Evolutionary conservation across 2,797 vertebrate genomes (phyloP).

Genomic region (Falco berigora): DNA sequence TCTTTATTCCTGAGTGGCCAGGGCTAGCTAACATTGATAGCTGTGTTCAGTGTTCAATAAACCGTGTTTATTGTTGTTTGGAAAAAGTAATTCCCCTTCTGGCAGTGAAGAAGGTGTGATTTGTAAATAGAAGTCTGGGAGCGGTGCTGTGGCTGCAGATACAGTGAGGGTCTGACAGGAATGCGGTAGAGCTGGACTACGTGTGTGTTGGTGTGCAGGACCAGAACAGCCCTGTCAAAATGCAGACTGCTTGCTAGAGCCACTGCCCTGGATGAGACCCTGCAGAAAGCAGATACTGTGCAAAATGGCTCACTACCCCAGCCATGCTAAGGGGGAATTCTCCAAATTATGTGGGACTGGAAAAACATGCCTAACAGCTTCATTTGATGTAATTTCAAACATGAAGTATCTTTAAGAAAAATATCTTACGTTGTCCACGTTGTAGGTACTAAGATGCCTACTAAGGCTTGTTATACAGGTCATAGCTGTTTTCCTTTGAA

Average conservation of each 20-base stretch:
- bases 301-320: background rate
- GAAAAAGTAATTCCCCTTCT: slow-evolving; percentile 20
- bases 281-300: background rate
- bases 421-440: fast-evolving
- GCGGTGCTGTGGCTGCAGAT: background rate
- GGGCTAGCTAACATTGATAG: background rate
- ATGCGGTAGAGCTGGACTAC: background rate
- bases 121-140: slow-evolving; percentile 27
- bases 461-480: background rate
- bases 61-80: background rate
- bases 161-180: background rate
- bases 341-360: background rate
- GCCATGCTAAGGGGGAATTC: background rate
- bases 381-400: background rate
- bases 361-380: background rate
- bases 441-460: background rate
- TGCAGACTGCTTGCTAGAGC: background rate
- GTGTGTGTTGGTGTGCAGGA: fast-evolving
- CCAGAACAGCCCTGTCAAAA: background rate
- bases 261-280: background rate
- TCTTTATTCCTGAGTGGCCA: background rate
- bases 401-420: background rate
- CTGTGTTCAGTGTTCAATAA: background rate
- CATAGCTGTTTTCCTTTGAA: background rate
- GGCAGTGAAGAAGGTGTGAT: background rate